phyloP scores from a whole-genome alignment of 2,888 invertebrate genomes.

The Sthenelais limicola region DNA sequence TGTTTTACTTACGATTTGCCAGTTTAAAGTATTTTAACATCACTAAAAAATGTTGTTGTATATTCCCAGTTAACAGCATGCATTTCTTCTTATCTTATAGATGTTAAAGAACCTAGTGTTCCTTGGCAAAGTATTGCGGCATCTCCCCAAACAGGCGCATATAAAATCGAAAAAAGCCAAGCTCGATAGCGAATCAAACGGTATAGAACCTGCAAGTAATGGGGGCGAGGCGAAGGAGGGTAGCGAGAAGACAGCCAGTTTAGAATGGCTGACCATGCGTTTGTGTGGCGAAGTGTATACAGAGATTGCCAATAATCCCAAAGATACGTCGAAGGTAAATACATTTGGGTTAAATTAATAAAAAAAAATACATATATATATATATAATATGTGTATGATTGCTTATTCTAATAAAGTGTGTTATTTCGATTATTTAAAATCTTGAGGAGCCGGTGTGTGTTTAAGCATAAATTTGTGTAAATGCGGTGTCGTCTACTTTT shows the following conservation, averaged over 20 bases:
- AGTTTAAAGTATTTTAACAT: no score
- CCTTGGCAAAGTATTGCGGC: slow-evolving; percentile 75
- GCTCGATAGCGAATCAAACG: slow-evolving; percentile 7
- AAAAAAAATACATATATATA: no score
- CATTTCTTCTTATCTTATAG: slow-evolving; percentile 65
- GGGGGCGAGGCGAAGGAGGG: slow-evolving; percentile 43
- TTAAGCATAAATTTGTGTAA: no score
- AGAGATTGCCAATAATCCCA: slow-evolving; percentile 83
- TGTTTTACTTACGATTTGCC: no score
- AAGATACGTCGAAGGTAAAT: slow-evolving; percentile 81
- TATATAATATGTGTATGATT: no score
- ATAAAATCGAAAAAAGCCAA: slow-evolving; percentile 38
- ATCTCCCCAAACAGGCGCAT: slow-evolving; percentile 7
- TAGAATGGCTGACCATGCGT: slow-evolving; percentile 76
- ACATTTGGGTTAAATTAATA: no score
- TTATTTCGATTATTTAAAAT: no score
- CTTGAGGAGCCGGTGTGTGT: no score
- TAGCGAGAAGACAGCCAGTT: slow-evolving; percentile 45
- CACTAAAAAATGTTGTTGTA: slow-evolving; percentile 28
- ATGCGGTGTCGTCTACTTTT: no score
- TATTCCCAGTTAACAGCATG: not conserved
- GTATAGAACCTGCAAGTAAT: slow-evolving; percentile 26
- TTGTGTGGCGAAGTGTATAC: slow-evolving; percentile 83
- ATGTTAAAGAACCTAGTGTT: slow-evolving; percentile 81
- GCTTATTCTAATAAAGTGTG: no score